These are phyloP conservation scores for Reticulitermes lucifugus DNA, from an alignment of 2,888 invertebrate species.

Conservation along the genomic window DNA sequence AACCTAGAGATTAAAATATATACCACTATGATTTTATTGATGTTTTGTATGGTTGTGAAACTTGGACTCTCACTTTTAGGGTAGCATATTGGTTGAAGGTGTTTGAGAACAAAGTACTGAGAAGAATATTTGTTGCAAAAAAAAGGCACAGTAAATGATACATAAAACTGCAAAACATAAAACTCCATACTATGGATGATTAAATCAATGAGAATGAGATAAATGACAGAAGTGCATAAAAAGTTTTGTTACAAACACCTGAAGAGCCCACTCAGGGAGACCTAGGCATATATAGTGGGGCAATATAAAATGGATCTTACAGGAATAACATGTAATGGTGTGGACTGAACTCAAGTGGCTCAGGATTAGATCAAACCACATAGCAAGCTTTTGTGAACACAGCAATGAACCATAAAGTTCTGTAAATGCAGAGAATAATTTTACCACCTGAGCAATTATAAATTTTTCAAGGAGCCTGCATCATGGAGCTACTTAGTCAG, in stretches of 20 bases:
- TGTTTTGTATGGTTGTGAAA: too few species aligned
- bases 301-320: neutral
- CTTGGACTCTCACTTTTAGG: too few species aligned
- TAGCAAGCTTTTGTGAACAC: neutral
- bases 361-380: neutral
- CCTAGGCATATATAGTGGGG: neutral
- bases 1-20: too few species aligned
- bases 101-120: neutral
- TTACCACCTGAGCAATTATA: too few species aligned
- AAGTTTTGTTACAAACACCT: neutral
- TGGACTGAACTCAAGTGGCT: neutral
- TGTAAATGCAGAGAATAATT: neutral
- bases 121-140: neutral
- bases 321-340: neutral
- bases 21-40: too few species aligned
- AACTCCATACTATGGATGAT: neutral
- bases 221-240: neutral
- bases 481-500: too few species aligned
- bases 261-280: neutral
- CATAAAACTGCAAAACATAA: neutral
- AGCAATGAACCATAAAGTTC: neutral
- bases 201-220: constrained; percentile 57
- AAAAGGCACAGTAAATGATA: neutral
- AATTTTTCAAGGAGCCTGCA: too few species aligned
- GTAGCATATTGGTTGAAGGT: too few species aligned